Base-by-base conservation (phyloP, 2,113 vertebrate species). In the Lepus timidus region DNA sequence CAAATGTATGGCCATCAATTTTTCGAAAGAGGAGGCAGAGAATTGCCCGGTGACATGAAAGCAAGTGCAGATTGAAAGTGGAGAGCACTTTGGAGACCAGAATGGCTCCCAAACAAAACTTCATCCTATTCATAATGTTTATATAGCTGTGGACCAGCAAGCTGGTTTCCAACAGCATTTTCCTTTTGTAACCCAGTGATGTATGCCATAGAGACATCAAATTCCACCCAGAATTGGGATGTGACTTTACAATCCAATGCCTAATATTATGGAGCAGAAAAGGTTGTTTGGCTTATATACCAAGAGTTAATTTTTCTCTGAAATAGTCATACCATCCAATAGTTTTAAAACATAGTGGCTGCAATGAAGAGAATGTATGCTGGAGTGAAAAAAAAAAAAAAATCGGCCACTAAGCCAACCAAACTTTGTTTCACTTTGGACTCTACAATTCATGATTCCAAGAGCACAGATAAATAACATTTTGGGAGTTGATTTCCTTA, bases 11-110 rank as follows among this genome's bases (percentile, higher is more conserved):
- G 4, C 17, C 93, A 94, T n/a, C 90, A n/a, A 25, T 67, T 88
- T 82, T 93, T 51, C 39, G 61, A 20, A 49, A 61, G 62, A 96
- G 65, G 27, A 94, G 36, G 73, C 73, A 87, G 67, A 93, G 94
- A 94, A 91, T 85, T 76, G 27, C 13, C 3, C 89, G n/a, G 65
- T 81, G 27, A 76, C 90, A 95, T 89, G 95, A 96, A 98, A 95
- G 85, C n/a, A 36, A 91, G 39, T 79, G 4, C 5, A 91, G 19
- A 49, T 5, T 76, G 70, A 55, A 33, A 94, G 3, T 27, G 95
- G 29, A 44, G 70, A 81, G n/a, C 4, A 44, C 23, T 25, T 9
- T 71, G 70, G 58, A 91, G 55, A 92, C 62, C 3, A 92, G 94
- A 88, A 17, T 83, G 52, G 33, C 25, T 6, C 52, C 65, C 4